A percentile compares a stretch with the other conserved stretches of the same genome.
Conservation (phyloP, 2,113 vertebrate genomes). For the Calidris pugnax region DNA sequence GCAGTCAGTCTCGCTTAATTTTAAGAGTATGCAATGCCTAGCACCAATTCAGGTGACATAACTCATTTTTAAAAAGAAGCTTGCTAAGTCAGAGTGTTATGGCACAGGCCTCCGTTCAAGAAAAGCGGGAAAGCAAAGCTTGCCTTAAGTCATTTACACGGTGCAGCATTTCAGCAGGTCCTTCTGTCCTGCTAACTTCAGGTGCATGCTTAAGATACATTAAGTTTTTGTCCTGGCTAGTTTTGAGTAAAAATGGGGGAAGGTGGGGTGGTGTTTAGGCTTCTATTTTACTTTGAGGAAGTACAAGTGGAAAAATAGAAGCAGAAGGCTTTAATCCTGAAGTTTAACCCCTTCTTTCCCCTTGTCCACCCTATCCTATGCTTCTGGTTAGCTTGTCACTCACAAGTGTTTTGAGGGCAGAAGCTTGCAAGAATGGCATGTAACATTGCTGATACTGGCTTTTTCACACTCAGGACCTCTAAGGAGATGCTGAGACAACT, state of each 20-base stretch:
- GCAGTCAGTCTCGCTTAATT: not conserved
- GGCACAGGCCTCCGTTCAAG: not conserved
- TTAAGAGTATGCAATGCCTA: not conserved
- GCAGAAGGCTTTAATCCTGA: not conserved
- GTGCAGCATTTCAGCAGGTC: not conserved
- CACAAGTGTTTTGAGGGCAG: not conserved
- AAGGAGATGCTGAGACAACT: not conserved
- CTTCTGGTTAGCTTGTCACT: not conserved
- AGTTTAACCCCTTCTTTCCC: not conserved
- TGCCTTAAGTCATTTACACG: not conserved
- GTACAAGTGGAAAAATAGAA: not conserved
- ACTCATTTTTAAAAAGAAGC: not conserved
- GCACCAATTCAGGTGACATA: not conserved
- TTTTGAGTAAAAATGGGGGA: not conserved
- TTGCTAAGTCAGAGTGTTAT: not conserved
- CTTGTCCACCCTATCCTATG: not conserved
- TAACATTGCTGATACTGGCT: not conserved
- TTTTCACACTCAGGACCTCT: not conserved
- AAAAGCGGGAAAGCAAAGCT: not conserved
- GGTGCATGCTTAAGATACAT: not conserved
- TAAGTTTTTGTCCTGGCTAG: not conserved
- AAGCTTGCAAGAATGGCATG: not conserved
- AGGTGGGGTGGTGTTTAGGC: not conserved
- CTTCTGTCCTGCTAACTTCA: not conserved
- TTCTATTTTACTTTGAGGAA: not conserved